These are phyloP conservation scores for Dicrurus megarhynchus DNA, from an alignment of 2,113 vertebrate genomes.

Conservation along the genomic window DNA sequence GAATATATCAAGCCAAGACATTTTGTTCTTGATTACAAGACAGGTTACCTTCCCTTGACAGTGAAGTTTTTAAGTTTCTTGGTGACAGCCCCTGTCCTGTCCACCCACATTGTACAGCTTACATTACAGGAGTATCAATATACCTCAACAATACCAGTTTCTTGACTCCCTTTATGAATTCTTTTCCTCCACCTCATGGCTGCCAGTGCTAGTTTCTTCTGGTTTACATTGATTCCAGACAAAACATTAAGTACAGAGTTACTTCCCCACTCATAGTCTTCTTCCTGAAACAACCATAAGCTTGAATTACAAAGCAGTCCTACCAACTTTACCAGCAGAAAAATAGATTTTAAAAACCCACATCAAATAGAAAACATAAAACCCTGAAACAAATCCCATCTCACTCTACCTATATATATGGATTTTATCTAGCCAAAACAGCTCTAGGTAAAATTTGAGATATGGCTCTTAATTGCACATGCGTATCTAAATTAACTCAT, in stretches of 20 bases:
- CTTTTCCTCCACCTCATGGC: constrained; percentile 93
- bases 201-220: constrained; percentile 86
- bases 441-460: neutral
- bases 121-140: neutral
- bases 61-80: neutral
- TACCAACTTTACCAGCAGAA: neutral
- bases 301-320: neutral
- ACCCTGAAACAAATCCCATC: neutral
- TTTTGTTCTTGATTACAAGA: neutral
- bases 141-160: constrained; percentile 66
- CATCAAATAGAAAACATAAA: neutral
- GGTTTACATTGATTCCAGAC: constrained; percentile 83
- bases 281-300: constrained; percentile 78
- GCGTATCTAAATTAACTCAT: neutral
- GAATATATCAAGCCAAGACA: neutral
- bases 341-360: neutral
- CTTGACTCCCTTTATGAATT: constrained; percentile 76
- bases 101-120: neutral
- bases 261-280: constrained; percentile 96
- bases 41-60: neutral
- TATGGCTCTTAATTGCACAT: neutral
- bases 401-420: neutral
- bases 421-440: neutral
- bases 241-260: constrained; percentile 85
- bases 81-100: neutral